These are phyloP conservation scores for Drosophila mayri DNA, from an alignment of 1,140 invertebrate species.

Conservation along the genomic window DNA sequence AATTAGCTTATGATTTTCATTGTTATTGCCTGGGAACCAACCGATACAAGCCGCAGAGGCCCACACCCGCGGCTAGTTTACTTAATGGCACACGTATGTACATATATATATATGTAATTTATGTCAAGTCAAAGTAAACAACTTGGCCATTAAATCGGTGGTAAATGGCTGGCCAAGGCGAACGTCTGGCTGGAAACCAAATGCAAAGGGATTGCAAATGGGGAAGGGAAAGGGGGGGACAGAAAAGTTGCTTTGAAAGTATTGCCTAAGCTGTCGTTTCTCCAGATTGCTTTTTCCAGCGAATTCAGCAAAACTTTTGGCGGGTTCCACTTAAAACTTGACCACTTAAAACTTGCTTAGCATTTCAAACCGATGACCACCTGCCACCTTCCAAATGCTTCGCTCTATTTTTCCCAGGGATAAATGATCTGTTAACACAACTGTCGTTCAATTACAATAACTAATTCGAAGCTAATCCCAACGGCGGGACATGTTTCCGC, in stretches of 20 bases:
- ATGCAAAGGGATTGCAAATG: neutral
- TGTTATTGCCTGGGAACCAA: conserved; percentile 44
- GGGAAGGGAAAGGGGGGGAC: neutral
- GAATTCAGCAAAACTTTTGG: conserved; percentile 21
- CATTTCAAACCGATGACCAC: conserved; percentile 14
- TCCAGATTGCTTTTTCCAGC: conserved; percentile 17
- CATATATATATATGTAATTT: conserved; percentile 26
- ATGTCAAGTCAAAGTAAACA: conserved; percentile 52
- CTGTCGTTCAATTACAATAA: conserved; percentile 41
- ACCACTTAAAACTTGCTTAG: conserved; percentile 39
- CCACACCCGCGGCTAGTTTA: conserved; percentile 40
- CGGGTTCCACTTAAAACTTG: conserved; percentile 42
- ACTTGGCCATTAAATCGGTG: conserved; percentile 39
- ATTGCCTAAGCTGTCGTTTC: conserved; percentile 38
- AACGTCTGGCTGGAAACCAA: neutral
- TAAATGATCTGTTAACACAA: conserved; percentile 27
- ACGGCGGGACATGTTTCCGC: conserved; percentile 13
- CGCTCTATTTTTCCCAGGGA: neutral
- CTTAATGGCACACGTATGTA: conserved; percentile 45
- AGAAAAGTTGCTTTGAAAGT: conserved; percentile 14
- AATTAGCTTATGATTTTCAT: conserved; percentile 62
- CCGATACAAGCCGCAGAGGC: conserved; percentile 29
- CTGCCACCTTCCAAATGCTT: neutral
- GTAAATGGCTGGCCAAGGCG: neutral
- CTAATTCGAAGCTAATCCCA: conserved; percentile 40